Evolutionary conservation across 2,888 invertebrate genomes (phyloP), one percentile per base, ranked within the genome.

Genomic region (Plagodis pulveraria): DNA sequence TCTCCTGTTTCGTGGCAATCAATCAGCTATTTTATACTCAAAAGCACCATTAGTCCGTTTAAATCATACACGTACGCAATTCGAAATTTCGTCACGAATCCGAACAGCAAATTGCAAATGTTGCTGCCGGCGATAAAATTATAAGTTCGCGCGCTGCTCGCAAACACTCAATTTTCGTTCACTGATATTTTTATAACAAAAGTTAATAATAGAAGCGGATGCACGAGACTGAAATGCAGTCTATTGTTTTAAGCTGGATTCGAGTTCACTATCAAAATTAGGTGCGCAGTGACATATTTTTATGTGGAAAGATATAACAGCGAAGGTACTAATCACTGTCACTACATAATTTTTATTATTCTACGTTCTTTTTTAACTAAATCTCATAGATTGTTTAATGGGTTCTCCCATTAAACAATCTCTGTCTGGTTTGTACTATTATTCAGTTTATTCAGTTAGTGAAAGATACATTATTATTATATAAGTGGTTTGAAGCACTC

Each of bases 121-220:
- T 50, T 54, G 57, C 46, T 53, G 44, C 35, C 40, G 50, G 53
- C 54, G 43, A 54, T 54, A 62, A 62, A 57, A 58, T 62, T 57
- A 62, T 62, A 57, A 65, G 54, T 65, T 60, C 48, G 50, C 50
- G 53, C 45, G 47, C 53, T 53, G 43, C 52, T 55, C 55, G 48
- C 57, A 51, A 62, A 62, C 65, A 63, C 56, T 63, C 70, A 76
- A 77, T 82, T 80, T 71, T 67, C 72, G 76, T 76, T 80, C 77
- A 81, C 79, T 76, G 78, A 70, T 75, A 76, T 76, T 80, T 84
- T 81, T 84, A 84, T 83, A 80, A 74, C 74, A 72, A 83, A 82
- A 80, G 67, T 84, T 77, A 76, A 75, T 79, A 79, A 77, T 77
- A 80, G 75, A 77, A 72, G 65, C 67, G 69, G 64, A 50, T 66